Percentiles rank a stretch among this genome's conserved stretches.
phyloP scores from a whole-genome alignment of 2,888 invertebrate species.

The Ametastegia equiseti region DNA sequence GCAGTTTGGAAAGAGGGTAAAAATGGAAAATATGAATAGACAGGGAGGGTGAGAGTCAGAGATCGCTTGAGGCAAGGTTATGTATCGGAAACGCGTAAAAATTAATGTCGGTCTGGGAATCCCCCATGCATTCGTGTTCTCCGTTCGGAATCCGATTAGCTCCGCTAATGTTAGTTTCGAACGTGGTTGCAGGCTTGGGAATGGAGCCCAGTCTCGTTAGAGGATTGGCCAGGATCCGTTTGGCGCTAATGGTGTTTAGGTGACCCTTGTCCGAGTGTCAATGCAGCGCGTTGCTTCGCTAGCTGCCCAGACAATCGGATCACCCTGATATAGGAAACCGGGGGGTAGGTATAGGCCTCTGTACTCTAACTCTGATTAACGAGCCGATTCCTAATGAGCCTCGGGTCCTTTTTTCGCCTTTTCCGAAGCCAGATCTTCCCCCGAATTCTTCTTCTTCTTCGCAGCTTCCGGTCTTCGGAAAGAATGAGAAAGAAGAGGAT shows the following conservation, averaged over 20 bases:
- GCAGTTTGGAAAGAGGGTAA: background rate
- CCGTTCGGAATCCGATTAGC: conserved; percentile 59
- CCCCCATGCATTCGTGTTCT: conserved; percentile 51
- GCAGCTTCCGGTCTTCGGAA: background rate
- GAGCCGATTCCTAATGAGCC: conserved; percentile 49
- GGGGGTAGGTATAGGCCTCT: conserved; percentile 13
- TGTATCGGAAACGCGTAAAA: conserved; percentile 58
- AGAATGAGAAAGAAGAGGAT: background rate
- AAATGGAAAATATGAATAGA: background rate
- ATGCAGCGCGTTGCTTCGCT: conserved; percentile 52
- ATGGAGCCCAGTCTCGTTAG: conserved; percentile 56
- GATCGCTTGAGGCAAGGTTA: background rate
- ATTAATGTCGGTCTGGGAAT: conserved; percentile 54
- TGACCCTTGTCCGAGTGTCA: conserved; percentile 65
- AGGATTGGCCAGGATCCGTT: conserved; percentile 59
- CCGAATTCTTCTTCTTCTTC: background rate
- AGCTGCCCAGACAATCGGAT: conserved; percentile 51
- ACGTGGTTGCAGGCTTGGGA: conserved; percentile 52
- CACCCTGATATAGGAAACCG: conserved; percentile 40
- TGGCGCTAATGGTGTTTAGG: conserved; percentile 63
- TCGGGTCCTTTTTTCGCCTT: conserved; percentile 24
- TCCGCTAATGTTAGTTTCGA: conserved; percentile 53
- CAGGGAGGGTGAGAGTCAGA: background rate
- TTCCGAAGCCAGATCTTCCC: background rate
- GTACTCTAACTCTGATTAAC: conserved; percentile 48